Base-by-base conservation (phyloP, 2,113 vertebrate genomes). In the Lichenostomus cassidix region DNA sequence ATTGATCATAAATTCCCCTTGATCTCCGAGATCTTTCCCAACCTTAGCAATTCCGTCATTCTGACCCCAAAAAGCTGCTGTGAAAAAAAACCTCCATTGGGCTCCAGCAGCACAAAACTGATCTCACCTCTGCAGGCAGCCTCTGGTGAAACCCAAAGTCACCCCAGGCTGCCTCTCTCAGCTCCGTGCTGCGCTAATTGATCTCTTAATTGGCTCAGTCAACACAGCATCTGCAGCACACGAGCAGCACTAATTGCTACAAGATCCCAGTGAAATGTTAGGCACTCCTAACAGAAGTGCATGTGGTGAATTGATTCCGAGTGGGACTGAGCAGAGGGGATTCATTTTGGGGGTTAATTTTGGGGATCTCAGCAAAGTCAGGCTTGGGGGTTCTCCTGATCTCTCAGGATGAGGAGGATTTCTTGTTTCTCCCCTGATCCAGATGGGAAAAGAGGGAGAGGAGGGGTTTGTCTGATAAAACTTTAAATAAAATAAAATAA, bases 131-230 rank as follows among this genome's bases (percentile, higher is more conserved):
- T 42, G 58, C 52, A 47, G 64, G 28, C 73, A 52, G 65, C 59
- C 70, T 62, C 60, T 23, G 46, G 21, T 92, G 33, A 92, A 94
- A 84, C 58, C 79, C 39, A 56, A 59, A 86, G 84, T 53, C 97
- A 96, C 17, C 78, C 80, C 94, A 87, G 96, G 83, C 91, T 84
- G 76, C 91, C 69, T 89, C 96, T 97, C 92, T 44, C 79, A 96
- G 96, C 93, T 96, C 95, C 87, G 74, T 50, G 25, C 83, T 94
- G 89, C 82, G 55, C 96, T 98, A 97, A 98, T 98, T 98, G 98
- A 98, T 98, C 98, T 98, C 97, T 98, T 98, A 98, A 98, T 98
- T 98, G 98, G 96, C 96, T 97, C 97, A 97, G 97, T 96, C 97
- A 98, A 98, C 98, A 98, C 96, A 95, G 84, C 27, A 80, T 74